Evolutionary conservation across 2,888 invertebrate species (phyloP).

Genomic region (Plebejus argus): DNA sequence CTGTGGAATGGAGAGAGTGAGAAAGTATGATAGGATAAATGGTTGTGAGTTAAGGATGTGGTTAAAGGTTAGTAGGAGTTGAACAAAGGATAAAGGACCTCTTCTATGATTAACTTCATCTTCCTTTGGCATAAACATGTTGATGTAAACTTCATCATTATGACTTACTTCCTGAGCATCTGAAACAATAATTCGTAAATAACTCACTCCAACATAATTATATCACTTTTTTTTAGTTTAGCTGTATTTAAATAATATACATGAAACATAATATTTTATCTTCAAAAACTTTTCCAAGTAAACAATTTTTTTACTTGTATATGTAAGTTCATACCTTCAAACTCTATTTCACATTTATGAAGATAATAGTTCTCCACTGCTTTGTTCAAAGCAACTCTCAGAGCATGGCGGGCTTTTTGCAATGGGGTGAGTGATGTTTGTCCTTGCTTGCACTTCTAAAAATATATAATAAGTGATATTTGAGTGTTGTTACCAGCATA

Average conservation of each 20-base stretch:
- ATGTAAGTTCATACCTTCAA: conserved; percentile 38
- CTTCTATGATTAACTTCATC: conserved; percentile 45
- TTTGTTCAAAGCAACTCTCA: conserved; percentile 65
- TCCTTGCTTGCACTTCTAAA: conserved; percentile 47
- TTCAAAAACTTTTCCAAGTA: too few relatives aligned
- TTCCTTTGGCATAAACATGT: conserved; percentile 57
- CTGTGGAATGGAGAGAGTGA: conserved; percentile 37
- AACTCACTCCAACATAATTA: too few relatives aligned
- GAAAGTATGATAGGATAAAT: conserved; percentile 39
- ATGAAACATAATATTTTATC: too few relatives aligned
- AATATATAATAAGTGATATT: conserved; percentile 16
- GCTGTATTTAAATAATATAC: too few relatives aligned
- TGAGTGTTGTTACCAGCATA: too few relatives aligned
- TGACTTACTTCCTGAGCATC: conserved; percentile 62
- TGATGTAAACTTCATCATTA: conserved; percentile 64
- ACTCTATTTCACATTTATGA: conserved; percentile 52
- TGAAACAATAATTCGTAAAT: conserved; percentile 43
- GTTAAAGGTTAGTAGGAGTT: neutral
- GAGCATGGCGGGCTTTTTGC: conserved; percentile 73
- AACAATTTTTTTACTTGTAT: neutral
- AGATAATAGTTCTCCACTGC: conserved; percentile 65
- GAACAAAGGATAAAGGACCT: conserved; percentile 50
- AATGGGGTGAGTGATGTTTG: conserved; percentile 59
- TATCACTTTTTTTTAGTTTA: too few relatives aligned
- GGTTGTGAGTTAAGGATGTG: too few relatives aligned